Conservation (phyloP, 2,888 invertebrate genomes). For the Apomyelois bistriatella region DNA sequence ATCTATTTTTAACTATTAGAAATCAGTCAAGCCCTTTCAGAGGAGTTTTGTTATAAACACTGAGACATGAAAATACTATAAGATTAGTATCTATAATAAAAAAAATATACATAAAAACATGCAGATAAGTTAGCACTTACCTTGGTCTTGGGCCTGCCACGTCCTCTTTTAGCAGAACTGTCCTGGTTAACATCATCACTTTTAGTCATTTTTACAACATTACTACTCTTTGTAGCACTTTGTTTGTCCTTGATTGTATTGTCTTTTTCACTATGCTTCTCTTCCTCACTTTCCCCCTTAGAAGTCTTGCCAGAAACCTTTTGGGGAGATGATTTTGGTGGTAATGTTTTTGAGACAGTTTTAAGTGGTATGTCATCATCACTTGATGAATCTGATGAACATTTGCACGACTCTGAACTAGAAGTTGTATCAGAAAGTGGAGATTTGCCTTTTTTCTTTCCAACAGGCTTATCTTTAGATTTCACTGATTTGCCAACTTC, state of each 20-base stretch:
- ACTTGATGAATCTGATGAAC: constrained; percentile 67
- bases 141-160: constrained; percentile 64
- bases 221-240: constrained; percentile 47
- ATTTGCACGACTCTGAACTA: constrained; percentile 75
- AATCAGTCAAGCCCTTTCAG: no score
- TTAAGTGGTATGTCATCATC: constrained; percentile 70
- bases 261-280: constrained; percentile 52
- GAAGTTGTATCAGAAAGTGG: constrained; percentile 63
- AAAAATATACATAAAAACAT: no score
- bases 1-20: no score
- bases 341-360: constrained; percentile 60
- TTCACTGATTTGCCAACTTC: constrained; percentile 35
- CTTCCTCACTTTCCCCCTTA: constrained; percentile 59
- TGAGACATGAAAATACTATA: no score
- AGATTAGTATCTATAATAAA: no score
- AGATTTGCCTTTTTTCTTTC: constrained; percentile 45
- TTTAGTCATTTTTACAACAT: constrained; percentile 58
- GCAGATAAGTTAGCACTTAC: constrained; percentile 39
- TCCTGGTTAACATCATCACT: constrained; percentile 50
- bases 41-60: no score
- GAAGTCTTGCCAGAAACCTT: constrained; percentile 36
- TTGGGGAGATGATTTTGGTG: constrained; percentile 50
- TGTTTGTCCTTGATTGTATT: constrained; percentile 54
- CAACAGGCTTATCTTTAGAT: constrained; percentile 31
- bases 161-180: constrained; percentile 48